Evolutionary conservation across 2,888 invertebrate genomes (phyloP), one percentile per base, ranked within the genome.

Genomic region (Choreutis nemorana): DNA sequence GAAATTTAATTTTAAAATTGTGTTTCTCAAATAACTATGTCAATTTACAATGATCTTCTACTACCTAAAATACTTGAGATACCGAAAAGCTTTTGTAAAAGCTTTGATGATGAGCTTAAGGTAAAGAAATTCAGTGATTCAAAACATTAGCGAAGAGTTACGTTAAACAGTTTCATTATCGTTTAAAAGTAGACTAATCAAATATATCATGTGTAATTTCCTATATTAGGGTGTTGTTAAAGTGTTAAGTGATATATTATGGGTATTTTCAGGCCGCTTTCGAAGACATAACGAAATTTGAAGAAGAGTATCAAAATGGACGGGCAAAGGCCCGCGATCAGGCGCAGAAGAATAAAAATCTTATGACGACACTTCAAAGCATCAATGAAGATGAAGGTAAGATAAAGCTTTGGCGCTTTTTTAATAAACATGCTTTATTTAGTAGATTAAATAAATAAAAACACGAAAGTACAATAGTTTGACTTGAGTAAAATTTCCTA

Each of bases 311-410:
- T 39, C 41, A 44, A 39, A 61, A 61, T 54, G 57, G 42, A n/a
- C 57, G 56, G 13, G 41, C 32, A 11, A 51, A 46, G 36, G 39
- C 46, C 43, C 62, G 61, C 34, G 68, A 65, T 31, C 63, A 56
- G 29, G 28, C 39, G 3, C 45, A 45, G n/a, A 68, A 60, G 37
- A 63, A 66, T 23, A 71, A 63, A 49, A 58, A 46, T 35, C 44
- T 30, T 28, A 36, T 49, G 45, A 58, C 58, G 26, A 56, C 51
- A 12, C 66, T 77, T 33, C 64, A 73, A 40, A 68, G 70, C 40
- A 77, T 78, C 31, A 45, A 62, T 30, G 77, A 77, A 40, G 68
- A 68, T 31, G 75, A 68, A 40, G 64, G 77, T 70, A 54, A 44
- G n/a, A n/a, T n/a, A n/a, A n/a, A n/a, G n/a, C n/a, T n/a, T n/a